Evolutionary conservation across 2,888 invertebrate genomes (phyloP), one percentile per base, ranked within the genome.

Genomic region (Pantelozetes paolii): DNA sequence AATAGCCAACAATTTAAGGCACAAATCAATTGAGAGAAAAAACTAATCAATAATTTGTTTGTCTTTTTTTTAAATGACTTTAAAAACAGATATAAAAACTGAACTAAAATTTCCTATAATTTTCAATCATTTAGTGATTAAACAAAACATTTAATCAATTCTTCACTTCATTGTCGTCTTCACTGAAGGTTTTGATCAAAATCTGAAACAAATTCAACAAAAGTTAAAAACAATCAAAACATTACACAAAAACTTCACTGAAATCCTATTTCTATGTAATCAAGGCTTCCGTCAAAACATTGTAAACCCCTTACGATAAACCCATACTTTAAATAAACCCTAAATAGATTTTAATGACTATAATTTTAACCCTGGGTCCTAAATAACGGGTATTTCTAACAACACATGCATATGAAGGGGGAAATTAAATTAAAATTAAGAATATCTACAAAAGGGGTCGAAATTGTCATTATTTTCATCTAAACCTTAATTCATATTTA

Each of bases 181-280:
- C 59, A 15, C 18, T 64, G 11, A 64, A 67, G 9, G 40, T 67
- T 67, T 67, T 67, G 23, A 67, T 67, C n/a, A 40, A 67, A 40
- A 67, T 67, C 67, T 67, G 64, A 36, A 67, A 62, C 30, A 32
- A 62, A 62, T 32, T 1, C 5, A 54, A 54, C n/a, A 26, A 54
- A 54, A 8, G 54, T 15, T 11, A n/a, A 48, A 48, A n/a, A 3
- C 3, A n/a, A 48, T 11, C n/a, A 48, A n/a, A 48, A n/a, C 6
- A 48, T n/a, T 48, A 48, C 6, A 48, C 18, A 15, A 48, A 48
- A 48, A n/a, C 15, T 48, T 48, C 48, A 48, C 18, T 48, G 3
- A 48, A 48, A 48, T n/a, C n/a, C n/a, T n/a, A n/a, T n/a, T n/a
- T n/a, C n/a, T n/a, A n/a, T n/a, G n/a, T n/a, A n/a, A n/a, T n/a